Base-by-base conservation (phyloP, 2,888 invertebrate species). In the Coleophora flavipennella region DNA sequence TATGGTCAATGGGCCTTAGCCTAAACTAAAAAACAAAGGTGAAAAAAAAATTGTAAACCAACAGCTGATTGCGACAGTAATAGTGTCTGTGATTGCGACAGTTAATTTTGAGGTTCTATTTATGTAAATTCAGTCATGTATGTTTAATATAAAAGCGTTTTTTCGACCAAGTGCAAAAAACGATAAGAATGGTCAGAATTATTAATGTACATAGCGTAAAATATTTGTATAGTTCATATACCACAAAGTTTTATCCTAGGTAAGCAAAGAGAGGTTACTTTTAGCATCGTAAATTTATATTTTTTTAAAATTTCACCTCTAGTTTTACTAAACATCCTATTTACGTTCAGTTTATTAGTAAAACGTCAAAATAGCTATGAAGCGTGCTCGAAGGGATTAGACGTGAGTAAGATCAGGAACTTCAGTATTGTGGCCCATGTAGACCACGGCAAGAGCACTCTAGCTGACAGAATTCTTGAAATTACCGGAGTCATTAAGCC, bases 401-500 rank as follows among this genome's bases (percentile, higher is more conserved):
- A 76, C 31, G 60, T 68, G n/a, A 60, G 51, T 31, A 72, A 62
- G 49, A 95, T 97, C 33, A 86, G 97, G 41, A 98, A 98, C 71
- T 97, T 98, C 64, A 94, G 97, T 73, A 98, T 99, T 58, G 96
- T 99, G 46, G 99, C 99, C n/a, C 99, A 99, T 78, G 94, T 99
- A 1, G 99, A 99, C 72, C 99, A 99, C 85, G 99, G 99, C 0
- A 99, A 99, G 83, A 96, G 96, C 71, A 99, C 99, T 0, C 78
- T 99, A 42, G 97, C 99, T 1, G 99, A 99, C 70, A 86, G 99
- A 40, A 72, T 99, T n/a, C 74, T 99, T 10, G 98, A 99, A 87
- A 76, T 93, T 39, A 96, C 97, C 12, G 97, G 97, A 50, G 91
- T 90, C 0, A 90, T 93, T 40, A 88, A 89, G 59, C 80, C 81